phyloP scores from a whole-genome alignment of 2,888 invertebrate genomes.

The Melitaea athalia region DNA sequence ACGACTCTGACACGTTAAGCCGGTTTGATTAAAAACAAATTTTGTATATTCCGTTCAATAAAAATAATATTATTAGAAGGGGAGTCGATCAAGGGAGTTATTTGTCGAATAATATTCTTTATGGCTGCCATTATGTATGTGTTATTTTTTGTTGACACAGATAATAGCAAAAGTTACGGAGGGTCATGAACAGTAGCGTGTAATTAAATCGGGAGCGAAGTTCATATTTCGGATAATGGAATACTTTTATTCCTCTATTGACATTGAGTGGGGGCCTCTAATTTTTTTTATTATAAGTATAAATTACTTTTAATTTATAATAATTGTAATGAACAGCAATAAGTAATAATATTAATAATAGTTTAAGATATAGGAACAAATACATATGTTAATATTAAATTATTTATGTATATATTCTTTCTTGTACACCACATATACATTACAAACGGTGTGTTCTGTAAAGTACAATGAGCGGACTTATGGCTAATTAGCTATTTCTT shows the following conservation, averaged over 20 bases:
- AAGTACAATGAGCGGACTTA: too few relatives aligned
- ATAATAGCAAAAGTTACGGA: conserved; percentile 60
- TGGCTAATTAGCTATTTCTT: too few relatives aligned
- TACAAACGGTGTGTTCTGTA: too few relatives aligned
- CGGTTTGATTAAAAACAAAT: conserved; percentile 63
- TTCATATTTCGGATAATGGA: neutral
- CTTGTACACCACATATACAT: too few relatives aligned
- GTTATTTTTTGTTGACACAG: conserved; percentile 64
- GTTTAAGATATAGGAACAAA: too few relatives aligned
- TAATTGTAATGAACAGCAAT: neutral
- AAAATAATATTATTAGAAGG: conserved; percentile 71
- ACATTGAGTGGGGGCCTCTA: neutral
- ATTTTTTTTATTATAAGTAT: neutral
- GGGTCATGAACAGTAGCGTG: conserved; percentile 40
- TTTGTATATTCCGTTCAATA: conserved; percentile 59
- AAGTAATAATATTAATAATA: too few relatives aligned
- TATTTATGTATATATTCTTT: too few relatives aligned
- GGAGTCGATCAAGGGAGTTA: conserved; percentile 54
- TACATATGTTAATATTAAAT: too few relatives aligned
- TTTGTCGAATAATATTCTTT: conserved; percentile 65
- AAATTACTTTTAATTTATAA: neutral
- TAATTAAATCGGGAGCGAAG: conserved; percentile 7
- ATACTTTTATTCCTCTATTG: conserved; percentile 2
- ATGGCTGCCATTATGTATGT: conserved; percentile 52
- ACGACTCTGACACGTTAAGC: conserved; percentile 36